These are phyloP conservation scores for Anthoptus insignis DNA, from an alignment of 2,888 invertebrate species.

Conservation along the genomic window DNA sequence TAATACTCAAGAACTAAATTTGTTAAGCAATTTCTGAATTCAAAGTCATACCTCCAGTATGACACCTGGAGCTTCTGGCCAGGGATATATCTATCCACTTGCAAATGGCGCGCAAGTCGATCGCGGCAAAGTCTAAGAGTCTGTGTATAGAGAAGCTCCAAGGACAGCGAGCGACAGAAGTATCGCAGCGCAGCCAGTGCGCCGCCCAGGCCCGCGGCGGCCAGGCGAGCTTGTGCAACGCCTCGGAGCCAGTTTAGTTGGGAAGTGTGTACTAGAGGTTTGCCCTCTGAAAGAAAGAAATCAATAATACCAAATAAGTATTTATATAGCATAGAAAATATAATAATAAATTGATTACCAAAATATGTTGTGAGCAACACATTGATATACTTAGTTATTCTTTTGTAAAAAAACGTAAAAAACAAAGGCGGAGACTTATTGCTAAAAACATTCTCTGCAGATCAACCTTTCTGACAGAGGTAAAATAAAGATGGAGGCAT, in stretches of 20 bases:
- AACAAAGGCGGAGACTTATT: too few species aligned
- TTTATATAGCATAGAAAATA: too few species aligned
- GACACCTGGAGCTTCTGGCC: conserved; percentile 97
- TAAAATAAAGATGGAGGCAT: too few species aligned
- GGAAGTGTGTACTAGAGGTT: conserved; percentile 97
- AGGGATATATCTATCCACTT: conserved; percentile 96
- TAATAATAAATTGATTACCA: too few species aligned
- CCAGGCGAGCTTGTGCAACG: conserved; percentile 96
- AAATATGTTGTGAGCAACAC: too few species aligned
- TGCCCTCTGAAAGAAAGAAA: conserved; percentile 94
- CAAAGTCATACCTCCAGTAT: conserved; percentile 93
- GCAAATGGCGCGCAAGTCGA: conserved; percentile 95
- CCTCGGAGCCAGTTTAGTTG: conserved; percentile 98
- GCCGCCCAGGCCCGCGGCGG: conserved; percentile 92
- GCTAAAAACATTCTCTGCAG: too few species aligned
- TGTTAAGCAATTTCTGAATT: too few species aligned
- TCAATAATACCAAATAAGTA: too few species aligned
- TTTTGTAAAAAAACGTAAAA: too few species aligned
- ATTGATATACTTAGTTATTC: too few species aligned
- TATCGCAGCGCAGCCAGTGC: conserved; percentile 90
- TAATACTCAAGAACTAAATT: too few species aligned
- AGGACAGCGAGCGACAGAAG: conserved; percentile 98
- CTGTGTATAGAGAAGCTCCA: conserved; percentile 96
- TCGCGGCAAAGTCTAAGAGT: conserved; percentile 95
- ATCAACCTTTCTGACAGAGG: too few species aligned